Conservation (phyloP, 2,797 vertebrate species). For the Lagorchestes hirsutus region DNA sequence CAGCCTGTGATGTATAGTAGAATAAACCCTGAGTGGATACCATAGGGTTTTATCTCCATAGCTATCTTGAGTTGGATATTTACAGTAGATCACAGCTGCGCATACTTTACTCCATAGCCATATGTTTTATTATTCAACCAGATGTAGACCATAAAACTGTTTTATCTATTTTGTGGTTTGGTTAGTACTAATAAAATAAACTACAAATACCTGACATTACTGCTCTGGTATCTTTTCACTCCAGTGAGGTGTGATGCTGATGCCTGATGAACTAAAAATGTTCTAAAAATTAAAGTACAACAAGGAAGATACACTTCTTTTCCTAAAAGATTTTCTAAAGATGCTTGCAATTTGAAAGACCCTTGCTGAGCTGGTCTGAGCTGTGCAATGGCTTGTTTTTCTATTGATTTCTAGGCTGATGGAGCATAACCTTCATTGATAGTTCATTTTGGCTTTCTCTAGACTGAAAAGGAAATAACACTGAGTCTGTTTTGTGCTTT, state of each 20-base stretch:
- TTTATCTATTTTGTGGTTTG: constrained; percentile 89
- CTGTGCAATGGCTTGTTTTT: constrained; percentile 72
- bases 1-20: constrained; percentile 67
- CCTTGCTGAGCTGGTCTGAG: constrained; percentile 26
- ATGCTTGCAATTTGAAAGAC: constrained; percentile 73
- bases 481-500: constrained; percentile 74
- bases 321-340: constrained; percentile 75
- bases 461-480: constrained; percentile 78
- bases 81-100: constrained; percentile 87
- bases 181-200: constrained; percentile 88
- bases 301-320: constrained; percentile 68
- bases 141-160: constrained; percentile 87
- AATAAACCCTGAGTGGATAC: constrained; percentile 77
- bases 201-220: constrained; percentile 86
- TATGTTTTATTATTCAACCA: constrained; percentile 88
- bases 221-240: constrained; percentile 80
- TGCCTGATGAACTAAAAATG: constrained; percentile 73
- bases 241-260: constrained; percentile 77
- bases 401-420: constrained; percentile 83
- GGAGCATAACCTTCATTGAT: constrained; percentile 78
- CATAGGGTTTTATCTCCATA: constrained; percentile 77
- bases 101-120: constrained; percentile 83
- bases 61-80: constrained; percentile 80
- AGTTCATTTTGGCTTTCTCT: constrained; percentile 82
- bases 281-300: constrained; percentile 81